These are phyloP conservation scores for Ptilodon capucinus DNA, from an alignment of 2,888 invertebrate species.

Conservation along the genomic window DNA sequence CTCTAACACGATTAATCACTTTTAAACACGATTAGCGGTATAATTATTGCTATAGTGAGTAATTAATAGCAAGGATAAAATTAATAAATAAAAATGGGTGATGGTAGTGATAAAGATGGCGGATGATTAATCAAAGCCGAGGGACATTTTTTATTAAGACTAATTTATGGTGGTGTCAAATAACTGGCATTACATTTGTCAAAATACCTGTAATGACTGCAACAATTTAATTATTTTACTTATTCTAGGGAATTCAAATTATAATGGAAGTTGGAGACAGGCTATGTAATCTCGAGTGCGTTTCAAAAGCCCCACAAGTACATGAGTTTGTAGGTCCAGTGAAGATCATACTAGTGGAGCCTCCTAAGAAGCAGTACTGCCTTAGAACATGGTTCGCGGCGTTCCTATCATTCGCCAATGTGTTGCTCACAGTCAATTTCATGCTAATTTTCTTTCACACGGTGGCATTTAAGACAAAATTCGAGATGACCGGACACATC, in stretches of 20 bases:
- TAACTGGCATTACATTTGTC: too few species aligned
- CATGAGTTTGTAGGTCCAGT: slow-evolving; percentile 59
- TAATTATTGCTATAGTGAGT: too few species aligned
- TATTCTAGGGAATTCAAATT: background rate
- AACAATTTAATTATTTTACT: background rate
- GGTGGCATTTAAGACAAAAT: slow-evolving; percentile 29
- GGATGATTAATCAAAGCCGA: too few species aligned
- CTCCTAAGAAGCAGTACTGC: slow-evolving; percentile 32
- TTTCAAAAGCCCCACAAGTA: slow-evolving; percentile 17
- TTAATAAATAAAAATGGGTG: too few species aligned
- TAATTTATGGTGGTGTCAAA: too few species aligned
- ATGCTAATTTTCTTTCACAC: slow-evolving; percentile 42
- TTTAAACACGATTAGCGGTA: too few species aligned
- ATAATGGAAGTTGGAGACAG: slow-evolving; percentile 11
- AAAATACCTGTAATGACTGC: background rate
- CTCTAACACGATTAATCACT: too few species aligned
- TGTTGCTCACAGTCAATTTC: slow-evolving; percentile 44
- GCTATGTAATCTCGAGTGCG: slow-evolving; percentile 50
- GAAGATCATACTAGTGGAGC: slow-evolving; percentile 57
- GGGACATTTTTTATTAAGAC: too few species aligned
- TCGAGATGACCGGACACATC: slow-evolving; percentile 41
- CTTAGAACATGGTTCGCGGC: slow-evolving; percentile 38
- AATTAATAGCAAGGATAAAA: too few species aligned
- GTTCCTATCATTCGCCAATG: slow-evolving; percentile 39
- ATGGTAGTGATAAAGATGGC: too few species aligned